Evolutionary conservation across 2,888 invertebrate species (phyloP), one percentile per base, ranked within the genome.

Genomic region (Trissolcus brochymenae): DNA sequence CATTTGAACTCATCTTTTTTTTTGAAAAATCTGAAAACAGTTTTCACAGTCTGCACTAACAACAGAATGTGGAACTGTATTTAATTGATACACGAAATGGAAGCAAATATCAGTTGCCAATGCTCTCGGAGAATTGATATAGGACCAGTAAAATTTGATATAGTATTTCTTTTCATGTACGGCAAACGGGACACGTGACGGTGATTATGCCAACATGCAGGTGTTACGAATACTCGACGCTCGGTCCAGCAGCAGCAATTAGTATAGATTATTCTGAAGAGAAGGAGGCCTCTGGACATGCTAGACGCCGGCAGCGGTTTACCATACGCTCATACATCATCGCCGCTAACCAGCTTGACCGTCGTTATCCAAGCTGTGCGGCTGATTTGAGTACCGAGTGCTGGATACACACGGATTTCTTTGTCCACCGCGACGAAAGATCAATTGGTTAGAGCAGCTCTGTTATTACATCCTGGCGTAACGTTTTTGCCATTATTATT

Each of bases 261-360:
- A 82, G 82, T 82, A 81, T 80, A 81, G 82, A 82, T 82, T 82
- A 81, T 76, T 51, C 66, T 53, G 73, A 76, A 74, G 73, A 68
- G 68, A 75, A 70, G 76, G 35, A 35, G 35, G 76, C 61, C 65
- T 43, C 65, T 74, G 59, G 75, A 78, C 64, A 79, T 62, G 80
- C 80, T 83, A 81, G 82, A 81, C 78, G 35, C 35, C 35, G 81
- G 72, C 78, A 79, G 83, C 83, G 85, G 87, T 86, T 86, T 85
- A 85, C 86, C 87, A 78, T 83, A 80, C 81, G 82, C 78, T 81
- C 86, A 82, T 87, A 84, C 81, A 87, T 87, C 87, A 87, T 87
- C 82, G 85, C 67, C 50, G 71, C 60, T 56, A 74, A 67, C 77
- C 76, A 71, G 79, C 74, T 76, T 72, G 66, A 57, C 59, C 68